Base-by-base conservation (phyloP, 2,797 vertebrate species). In the Xenentodon cancila region DNA sequence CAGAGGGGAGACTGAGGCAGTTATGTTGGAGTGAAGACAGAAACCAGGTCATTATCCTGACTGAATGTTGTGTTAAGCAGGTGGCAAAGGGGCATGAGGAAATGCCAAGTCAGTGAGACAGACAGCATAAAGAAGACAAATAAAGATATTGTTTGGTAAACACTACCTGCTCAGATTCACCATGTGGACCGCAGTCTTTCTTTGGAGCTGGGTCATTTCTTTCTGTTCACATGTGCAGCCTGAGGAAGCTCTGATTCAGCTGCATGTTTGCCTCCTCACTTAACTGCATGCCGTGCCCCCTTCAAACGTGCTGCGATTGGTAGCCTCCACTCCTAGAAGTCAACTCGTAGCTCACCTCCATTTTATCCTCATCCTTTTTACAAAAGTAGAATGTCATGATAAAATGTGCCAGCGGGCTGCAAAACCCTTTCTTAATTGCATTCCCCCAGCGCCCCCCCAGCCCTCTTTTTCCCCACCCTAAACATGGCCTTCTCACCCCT, bases 201-300 rank as follows among this genome's bases (percentile, higher is more conserved):
- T 53, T 42, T 37, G 30, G n/a, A 64, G 18, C 9, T 64, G 13
- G 37, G 19, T 73, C n/a, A 62, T 78, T 65, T 68, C 9, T 57
- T 19, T 68, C 43, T 82, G 58, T 66, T 64, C 64, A 77, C 53
- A 77, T 71, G 48, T 82, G 56, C 9, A 64, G 13, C 18, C 42
- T 59, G 49, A 72, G 25, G 30, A 34, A 67, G 37, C 60, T 75
- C 59, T 75, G 53, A 78, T 79, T 77, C 76, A 71, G 68, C 61
- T 71, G 70, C 63, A 65, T 64, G 46, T 67, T 73, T 54, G 32
- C 53, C 42, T 68, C 54, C 51, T 71, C 30, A 45, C 48, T 71
- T 64, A 71, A 69, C 58, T 4, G 20, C 65, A 82, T 76, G 60
- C 53, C 68, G 27, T 30, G 9, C 55, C 20, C 71, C 42, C 54